phyloP scores from a whole-genome alignment of 2,888 invertebrate genomes.

The Notodonta ziczac region DNA sequence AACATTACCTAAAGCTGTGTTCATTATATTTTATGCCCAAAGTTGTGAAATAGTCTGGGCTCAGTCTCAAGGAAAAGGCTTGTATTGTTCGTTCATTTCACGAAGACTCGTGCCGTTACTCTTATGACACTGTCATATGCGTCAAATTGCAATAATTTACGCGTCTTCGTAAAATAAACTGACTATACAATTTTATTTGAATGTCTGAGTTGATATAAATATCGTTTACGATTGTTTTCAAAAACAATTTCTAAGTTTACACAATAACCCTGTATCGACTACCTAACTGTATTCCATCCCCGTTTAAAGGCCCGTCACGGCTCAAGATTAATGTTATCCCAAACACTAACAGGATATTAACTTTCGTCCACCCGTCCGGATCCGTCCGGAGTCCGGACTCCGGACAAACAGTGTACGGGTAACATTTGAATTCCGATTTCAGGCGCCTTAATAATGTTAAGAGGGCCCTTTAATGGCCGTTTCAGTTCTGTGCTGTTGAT shows the following conservation, averaged over 20 bases:
- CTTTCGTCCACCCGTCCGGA: constrained; percentile 37
- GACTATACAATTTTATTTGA: no score
- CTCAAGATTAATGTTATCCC: constrained; percentile 48
- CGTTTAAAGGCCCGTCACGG: constrained; percentile 30
- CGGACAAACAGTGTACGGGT: background rate
- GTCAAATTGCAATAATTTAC: no score
- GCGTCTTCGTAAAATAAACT: no score
- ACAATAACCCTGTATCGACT: constrained; percentile 5
- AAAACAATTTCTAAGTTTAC: constrained; percentile 20
- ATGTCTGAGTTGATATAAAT: no score
- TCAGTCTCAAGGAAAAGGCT: no score
- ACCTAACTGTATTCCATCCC: constrained; percentile 17
- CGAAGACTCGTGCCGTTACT: no score
- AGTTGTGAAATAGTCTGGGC: no score
- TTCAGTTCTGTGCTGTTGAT: constrained; percentile 13
- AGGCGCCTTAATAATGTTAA: constrained; percentile 36
- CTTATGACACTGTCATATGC: no score
- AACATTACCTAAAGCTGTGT: no score
- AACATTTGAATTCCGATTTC: constrained; percentile 37
- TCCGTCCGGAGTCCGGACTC: constrained; percentile 21
- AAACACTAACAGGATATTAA: constrained; percentile 53
- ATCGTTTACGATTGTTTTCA: constrained; percentile 16
- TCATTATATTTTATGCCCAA: no score
- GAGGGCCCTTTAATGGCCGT: constrained; percentile 27
- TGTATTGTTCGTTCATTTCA: no score